Base-by-base conservation (phyloP, 2,113 vertebrate species). In the Fukomys damarensis region DNA sequence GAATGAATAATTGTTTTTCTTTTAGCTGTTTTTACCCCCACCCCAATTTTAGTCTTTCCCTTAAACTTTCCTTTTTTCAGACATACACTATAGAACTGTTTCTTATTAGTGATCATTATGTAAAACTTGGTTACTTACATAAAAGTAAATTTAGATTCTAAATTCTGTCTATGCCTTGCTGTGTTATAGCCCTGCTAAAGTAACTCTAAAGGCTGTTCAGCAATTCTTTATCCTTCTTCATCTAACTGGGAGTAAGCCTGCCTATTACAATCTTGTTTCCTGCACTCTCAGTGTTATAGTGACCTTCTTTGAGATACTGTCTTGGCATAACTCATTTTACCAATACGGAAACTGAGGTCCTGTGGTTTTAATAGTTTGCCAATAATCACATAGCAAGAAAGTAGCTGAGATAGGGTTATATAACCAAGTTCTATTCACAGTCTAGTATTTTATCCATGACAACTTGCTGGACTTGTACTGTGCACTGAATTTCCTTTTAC, bases 131-230 rank as follows among this genome's bases (percentile, higher is more conserved):
- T 86, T 87, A 52, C 59, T 92, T 92, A 49, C 83, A 61, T n/a
- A 79, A 70, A 92, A 83, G 4, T 38, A 30, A 96, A 46, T 77
- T 94, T 87, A 32, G 22, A 83, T 89, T 63, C 63, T 84, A 46
- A 43, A 52, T 41, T 56, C n/a, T 5, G 41, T 74, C 12, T 58
- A 16, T 86, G 76, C 16, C 26, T 70, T 86, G 12, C 8, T 82
- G 32, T 91, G 20, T 65, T 20, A 72, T 1, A 65, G 41, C 58
- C 66, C 14, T 61, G 6, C 5, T 49, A 84, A 61, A 41, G 7
- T 26, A 52, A 70, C 56, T 87, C 11, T 14, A 76, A 66, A 59
- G 83, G 65, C 0, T n/a, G 83, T 72, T n/a, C 19, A 30, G 10
- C 46, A 68, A 17, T 66, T 91, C 66, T n/a, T 14, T 70, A 1